Base-by-base conservation (phyloP, 1,140 invertebrate genomes). In the Harpegnathos saltator region DNA sequence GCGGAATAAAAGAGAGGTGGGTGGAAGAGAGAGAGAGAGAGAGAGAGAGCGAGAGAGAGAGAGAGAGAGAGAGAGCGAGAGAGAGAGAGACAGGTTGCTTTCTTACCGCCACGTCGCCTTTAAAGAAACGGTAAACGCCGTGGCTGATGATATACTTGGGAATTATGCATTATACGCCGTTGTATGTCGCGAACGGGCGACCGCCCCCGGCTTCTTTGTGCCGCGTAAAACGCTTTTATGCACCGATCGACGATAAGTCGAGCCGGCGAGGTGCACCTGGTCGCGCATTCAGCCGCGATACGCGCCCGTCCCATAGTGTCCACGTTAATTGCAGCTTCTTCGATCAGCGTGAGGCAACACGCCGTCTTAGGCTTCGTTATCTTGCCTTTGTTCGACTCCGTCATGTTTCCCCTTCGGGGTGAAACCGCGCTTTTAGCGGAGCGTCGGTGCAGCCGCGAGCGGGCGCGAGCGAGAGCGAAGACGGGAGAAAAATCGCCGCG, bases 161-260 rank as follows among this genome's bases (percentile, higher is more conserved):
- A 86, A 87, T 87, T 86, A 80, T 87, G 77, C 83, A 85, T 85
- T 72, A 71, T 59, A 52, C 33, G 38, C 58, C 48, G 66, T 52
- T 63, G 52, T n/a, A 29, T 58, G 52, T 17, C 15, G 29, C 29
- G 38, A 22, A 14, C 22, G 65, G 24, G 65, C 24, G 50, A 48
- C n/a, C 50, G 50, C 63, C 22, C 65, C 22, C 65, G 33, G 22
- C 33, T 44, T 59, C 65, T 59, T 69, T 58, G 52, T 54, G 63
- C 17, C 50, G 50, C 50, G 65, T 71, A 58, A 71, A 71, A 26
- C 65, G 75, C 22, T 38, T 71, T 71, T 80, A 71, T 58, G 65
- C 75, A 71, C 65, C 65, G 75, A 80, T 80, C 48, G 63, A 44
- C 75, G 75, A 80, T 80, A 80, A 80, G 65, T 17, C 66, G 52